A percentile compares a stretch with the other conserved stretches of the same genome.
Evolutionary conservation across 2,113 vertebrate species (phyloP).

Genomic region (Mormyrus lacerda): DNA sequence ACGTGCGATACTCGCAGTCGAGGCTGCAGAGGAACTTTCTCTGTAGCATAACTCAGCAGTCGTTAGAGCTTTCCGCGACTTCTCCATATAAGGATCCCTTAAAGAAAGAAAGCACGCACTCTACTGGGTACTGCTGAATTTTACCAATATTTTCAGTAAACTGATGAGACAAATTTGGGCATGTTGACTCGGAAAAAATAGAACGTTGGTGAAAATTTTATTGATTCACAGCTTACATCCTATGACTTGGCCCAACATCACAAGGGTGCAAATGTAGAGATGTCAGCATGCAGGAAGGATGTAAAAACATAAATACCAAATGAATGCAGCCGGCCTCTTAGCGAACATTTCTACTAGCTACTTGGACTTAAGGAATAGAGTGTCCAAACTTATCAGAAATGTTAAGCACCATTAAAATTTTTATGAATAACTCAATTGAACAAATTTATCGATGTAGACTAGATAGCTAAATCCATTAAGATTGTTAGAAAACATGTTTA

Average conservation of each 20-base stretch:
- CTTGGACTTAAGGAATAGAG: not conserved
- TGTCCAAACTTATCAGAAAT: not conserved
- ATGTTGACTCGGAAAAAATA: not conserved
- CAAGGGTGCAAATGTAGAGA: not conserved
- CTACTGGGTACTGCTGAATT: not conserved
- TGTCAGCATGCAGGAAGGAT: not conserved
- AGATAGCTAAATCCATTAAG: not conserved
- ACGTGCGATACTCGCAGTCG: not conserved
- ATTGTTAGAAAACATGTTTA: not conserved
- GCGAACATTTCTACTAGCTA: not conserved
- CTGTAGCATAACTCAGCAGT: not conserved
- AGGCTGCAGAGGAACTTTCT: not conserved
- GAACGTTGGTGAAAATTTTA: not conserved
- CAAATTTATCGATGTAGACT: not conserved
- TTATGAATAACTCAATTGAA: not conserved
- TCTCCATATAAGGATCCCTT: not conserved
- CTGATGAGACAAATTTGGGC: not conserved
- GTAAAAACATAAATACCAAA: not conserved
- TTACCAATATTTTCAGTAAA: not conserved
- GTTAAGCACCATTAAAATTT: no score
- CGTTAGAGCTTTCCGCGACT: not conserved
- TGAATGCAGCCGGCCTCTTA: not conserved
- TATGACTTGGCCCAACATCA: not conserved
- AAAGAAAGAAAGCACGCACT: not conserved
- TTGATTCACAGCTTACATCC: not conserved